Evolutionary conservation across 2,797 vertebrate genomes (phyloP).

Genomic region (Rhinella marina): DNA sequence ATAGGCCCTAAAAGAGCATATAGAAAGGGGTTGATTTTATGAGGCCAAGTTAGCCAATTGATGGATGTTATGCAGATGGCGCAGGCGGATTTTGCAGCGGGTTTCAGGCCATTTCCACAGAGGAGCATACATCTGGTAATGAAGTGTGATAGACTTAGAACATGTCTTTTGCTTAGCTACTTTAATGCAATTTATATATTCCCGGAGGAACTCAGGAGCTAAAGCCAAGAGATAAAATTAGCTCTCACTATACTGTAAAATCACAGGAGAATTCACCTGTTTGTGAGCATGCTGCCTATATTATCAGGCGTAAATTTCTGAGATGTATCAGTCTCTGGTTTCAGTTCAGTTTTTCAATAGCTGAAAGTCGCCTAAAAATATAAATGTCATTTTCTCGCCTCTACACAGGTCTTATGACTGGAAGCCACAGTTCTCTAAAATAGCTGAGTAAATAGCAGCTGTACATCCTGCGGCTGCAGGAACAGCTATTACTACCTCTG

Average conservation of each 20-base stretch:
- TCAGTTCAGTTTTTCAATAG: neutral
- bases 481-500: neutral
- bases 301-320: neutral
- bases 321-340: neutral
- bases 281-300: neutral
- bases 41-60: neutral
- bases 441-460: constrained; percentile 17
- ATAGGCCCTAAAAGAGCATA: too few species aligned
- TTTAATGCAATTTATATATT: neutral
- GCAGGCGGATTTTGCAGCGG: neutral
- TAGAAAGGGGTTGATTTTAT: too few species aligned
- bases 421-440: neutral
- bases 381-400: neutral
- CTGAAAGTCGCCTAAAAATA: neutral
- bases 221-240: constrained; percentile 2
- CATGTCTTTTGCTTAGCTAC: neutral
- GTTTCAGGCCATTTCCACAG: neutral
- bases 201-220: neutral
- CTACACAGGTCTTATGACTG: neutral
- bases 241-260: neutral
- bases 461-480: neutral
- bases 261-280: neutral
- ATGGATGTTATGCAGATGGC: neutral
- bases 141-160: neutral
- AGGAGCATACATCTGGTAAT: neutral